These are phyloP conservation scores for Peucedramus taeniatus DNA, from an alignment of 2,113 vertebrate genomes.

Conservation along the genomic window DNA sequence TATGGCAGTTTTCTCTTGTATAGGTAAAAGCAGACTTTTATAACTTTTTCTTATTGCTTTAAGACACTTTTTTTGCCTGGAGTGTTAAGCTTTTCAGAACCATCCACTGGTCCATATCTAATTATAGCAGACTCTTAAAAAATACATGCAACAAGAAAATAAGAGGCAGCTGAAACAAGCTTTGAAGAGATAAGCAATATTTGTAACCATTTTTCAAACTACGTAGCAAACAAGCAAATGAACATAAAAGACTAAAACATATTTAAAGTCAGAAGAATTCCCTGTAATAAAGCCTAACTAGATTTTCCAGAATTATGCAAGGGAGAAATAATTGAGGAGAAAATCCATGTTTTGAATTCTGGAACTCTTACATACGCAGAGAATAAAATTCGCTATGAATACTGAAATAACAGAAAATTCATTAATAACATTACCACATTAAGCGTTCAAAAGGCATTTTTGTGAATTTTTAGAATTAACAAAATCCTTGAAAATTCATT, in stretches of 20 bases:
- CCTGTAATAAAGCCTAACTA: background rate
- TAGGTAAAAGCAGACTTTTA: background rate
- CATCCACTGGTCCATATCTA: background rate
- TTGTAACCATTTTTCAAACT: background rate
- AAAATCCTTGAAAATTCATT: background rate
- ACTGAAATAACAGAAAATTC: background rate
- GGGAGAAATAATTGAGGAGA: too few species aligned
- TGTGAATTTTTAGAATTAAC: background rate
- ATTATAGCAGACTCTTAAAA: background rate
- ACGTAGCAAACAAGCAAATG: background rate
- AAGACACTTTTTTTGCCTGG: background rate
- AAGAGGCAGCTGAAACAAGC: background rate
- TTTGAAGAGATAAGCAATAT: background rate
- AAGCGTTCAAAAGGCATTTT: background rate
- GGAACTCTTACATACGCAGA: background rate
- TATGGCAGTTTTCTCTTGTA: background rate
- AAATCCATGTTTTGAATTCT: background rate
- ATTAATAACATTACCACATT: background rate
- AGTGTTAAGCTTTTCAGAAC: background rate
- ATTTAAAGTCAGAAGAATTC: background rate
- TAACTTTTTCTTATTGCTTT: background rate
- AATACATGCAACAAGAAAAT: background rate
- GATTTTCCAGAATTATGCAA: background rate
- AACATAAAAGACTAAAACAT: background rate
- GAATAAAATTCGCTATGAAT: background rate